These are phyloP conservation scores for Pseudomyrmex dendroicus DNA, from an alignment of 1,140 invertebrate species.

Conservation along the genomic window DNA sequence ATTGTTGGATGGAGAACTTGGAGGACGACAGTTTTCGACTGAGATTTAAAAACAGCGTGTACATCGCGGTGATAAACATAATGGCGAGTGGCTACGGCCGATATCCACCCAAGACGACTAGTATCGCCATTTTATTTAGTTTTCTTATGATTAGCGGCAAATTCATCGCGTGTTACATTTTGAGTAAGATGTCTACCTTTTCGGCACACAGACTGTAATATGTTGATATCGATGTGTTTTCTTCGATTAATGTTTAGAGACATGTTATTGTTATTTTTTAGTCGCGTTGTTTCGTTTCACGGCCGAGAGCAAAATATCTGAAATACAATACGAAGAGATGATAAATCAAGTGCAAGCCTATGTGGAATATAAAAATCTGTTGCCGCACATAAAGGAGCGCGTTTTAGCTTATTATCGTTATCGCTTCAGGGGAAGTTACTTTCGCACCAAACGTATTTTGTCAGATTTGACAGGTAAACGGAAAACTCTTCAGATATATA, in stretches of 20 bases:
- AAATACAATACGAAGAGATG: constrained; percentile 79
- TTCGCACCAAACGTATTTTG: constrained; percentile 78
- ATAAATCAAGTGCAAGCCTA: constrained; percentile 81
- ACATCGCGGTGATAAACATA: constrained; percentile 80
- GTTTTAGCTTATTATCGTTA: constrained; percentile 78
- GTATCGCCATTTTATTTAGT: constrained; percentile 74
- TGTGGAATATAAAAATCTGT: constrained; percentile 79
- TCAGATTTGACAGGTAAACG: constrained; percentile 77
- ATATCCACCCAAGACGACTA: constrained; percentile 65
- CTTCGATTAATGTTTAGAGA: background rate
- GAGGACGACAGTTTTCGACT: constrained; percentile 48
- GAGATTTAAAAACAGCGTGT: constrained; percentile 76
- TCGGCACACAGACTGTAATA: background rate
- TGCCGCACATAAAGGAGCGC: constrained; percentile 78
- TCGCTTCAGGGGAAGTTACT: constrained; percentile 80
- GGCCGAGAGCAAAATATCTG: constrained; percentile 71
- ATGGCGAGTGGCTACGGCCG: constrained; percentile 77
- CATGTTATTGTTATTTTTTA: constrained; percentile 49
- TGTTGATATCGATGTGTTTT: constrained; percentile 1
- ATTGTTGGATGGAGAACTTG: constrained; percentile 74
- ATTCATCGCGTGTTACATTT: constrained; percentile 79
- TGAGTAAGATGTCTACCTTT: constrained; percentile 71
- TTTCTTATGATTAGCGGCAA: constrained; percentile 79
- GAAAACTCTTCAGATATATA: too few relatives aligned
- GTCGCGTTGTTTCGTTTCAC: constrained; percentile 79